phyloP scores from a whole-genome alignment of 2,888 invertebrate species.

The Tetheella fluctuosa region DNA sequence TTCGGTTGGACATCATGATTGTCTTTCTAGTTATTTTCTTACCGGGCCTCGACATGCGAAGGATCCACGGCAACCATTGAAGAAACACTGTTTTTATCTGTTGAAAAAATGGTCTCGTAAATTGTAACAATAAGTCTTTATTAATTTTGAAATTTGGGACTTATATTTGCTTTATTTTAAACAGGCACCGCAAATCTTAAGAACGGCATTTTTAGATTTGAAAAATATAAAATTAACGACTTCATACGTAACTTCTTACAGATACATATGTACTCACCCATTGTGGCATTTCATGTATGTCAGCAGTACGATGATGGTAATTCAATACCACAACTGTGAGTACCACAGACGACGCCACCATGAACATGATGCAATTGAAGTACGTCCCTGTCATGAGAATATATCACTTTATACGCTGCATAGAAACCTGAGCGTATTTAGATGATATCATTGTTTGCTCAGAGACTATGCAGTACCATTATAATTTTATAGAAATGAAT shows the following conservation, averaged over 20 bases:
- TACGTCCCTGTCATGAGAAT: conserved; percentile 91
- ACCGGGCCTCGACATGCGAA: conserved; percentile 98
- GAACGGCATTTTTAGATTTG: conserved; percentile 1
- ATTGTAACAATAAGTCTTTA: no score
- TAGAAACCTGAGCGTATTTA: neutral
- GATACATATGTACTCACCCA: conserved; percentile 89
- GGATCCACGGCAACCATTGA: conserved; percentile 98
- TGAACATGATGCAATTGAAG: conserved; percentile 99
- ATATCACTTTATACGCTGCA: conserved; percentile 21
- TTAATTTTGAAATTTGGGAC: no score
- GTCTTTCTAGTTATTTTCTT: conserved; percentile 96
- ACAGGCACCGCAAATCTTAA: neutral
- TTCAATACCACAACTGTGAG: conserved; percentile 98
- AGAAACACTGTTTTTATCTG: conserved; percentile 98
- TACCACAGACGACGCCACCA: conserved; percentile 99
- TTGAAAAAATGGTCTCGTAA: conserved; percentile 12
- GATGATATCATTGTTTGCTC: conserved; percentile 6
- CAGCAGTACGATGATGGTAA: conserved; percentile 98
- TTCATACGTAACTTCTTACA: neutral
- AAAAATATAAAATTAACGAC: conserved; percentile 2
- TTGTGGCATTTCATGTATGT: conserved; percentile 98
- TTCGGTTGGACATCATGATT: conserved; percentile 94
- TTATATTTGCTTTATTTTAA: no score
- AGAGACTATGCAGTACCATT: conserved; percentile 7
- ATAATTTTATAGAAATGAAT: conserved; percentile 15